These are phyloP conservation scores for Idaea aversata DNA, from an alignment of 2,888 invertebrate species.

Conservation along the genomic window DNA sequence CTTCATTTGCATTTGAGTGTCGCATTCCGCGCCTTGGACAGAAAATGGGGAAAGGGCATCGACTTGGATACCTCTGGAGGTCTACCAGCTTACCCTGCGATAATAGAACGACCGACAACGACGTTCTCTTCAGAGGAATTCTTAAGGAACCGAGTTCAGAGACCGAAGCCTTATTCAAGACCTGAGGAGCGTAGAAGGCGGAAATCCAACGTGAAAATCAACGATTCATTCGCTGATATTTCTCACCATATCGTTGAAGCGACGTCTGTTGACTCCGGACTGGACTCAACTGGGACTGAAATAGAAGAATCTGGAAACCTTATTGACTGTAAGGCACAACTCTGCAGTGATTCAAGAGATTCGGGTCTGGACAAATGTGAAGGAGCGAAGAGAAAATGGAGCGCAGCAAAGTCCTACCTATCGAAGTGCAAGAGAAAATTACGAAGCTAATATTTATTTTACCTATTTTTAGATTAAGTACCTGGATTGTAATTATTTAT, in stretches of 20 bases:
- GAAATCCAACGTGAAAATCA: constrained; percentile 28
- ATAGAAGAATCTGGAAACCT: constrained; percentile 19
- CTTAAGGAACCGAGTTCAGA: constrained; percentile 34
- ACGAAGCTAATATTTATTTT: background rate
- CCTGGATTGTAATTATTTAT: background rate
- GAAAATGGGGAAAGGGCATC: constrained; percentile 55
- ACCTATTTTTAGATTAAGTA: background rate
- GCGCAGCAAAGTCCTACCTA: constrained; percentile 29
- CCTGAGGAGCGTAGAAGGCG: constrained; percentile 24
- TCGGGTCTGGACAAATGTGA: constrained; percentile 23
- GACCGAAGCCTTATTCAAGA: constrained; percentile 39
- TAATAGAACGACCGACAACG: constrained; percentile 40
- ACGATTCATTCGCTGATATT: constrained; percentile 48
- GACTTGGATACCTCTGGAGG: constrained; percentile 45
- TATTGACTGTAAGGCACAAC: constrained; percentile 6
- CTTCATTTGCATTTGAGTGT: constrained; percentile 55
- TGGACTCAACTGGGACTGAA: constrained; percentile 19
- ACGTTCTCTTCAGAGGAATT: constrained; percentile 60
- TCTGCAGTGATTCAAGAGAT: constrained; percentile 20
- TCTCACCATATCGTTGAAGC: constrained; percentile 37
- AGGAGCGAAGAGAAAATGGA: constrained; percentile 27
- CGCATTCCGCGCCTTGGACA: constrained; percentile 52
- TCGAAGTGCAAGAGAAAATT: constrained; percentile 26
- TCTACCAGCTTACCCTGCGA: constrained; percentile 39
- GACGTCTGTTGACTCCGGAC: constrained; percentile 21